phyloP scores from a whole-genome alignment of 2,113 vertebrate genomes.

The Corythornis vintsioides region DNA sequence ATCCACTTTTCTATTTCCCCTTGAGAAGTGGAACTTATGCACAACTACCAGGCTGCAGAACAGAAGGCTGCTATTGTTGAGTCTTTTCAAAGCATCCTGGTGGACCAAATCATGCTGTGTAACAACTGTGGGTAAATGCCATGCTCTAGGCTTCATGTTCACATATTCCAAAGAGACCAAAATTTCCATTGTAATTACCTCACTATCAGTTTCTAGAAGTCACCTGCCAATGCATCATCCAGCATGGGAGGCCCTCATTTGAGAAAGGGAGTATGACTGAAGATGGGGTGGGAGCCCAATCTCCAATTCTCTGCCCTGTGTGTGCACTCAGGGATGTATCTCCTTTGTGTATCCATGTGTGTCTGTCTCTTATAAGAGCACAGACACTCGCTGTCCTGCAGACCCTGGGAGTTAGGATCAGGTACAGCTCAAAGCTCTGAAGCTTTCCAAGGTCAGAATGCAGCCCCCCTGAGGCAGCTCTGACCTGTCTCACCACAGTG shows the following conservation, averaged over 20 bases:
- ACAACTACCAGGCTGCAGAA: background rate
- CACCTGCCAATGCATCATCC: background rate
- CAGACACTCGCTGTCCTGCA: background rate
- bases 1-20: background rate
- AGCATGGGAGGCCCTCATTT: background rate
- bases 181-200: background rate
- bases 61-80: background rate
- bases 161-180: background rate
- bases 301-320: fast-evolving
- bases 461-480: constrained; percentile 3
- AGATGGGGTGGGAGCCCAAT: background rate
- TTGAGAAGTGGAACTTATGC: background rate
- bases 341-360: background rate
- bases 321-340: background rate
- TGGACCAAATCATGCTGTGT: background rate
- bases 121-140: background rate
- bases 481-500: constrained; percentile 26
- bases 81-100: background rate
- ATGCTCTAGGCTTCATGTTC: background rate
- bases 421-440: background rate
- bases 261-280: background rate
- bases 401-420: background rate
- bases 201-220: background rate
- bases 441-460: constrained; percentile 35
- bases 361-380: background rate